These are phyloP conservation scores for Takifugu bimaculatus DNA, from an alignment of 2,113 vertebrate genomes.

Conservation along the genomic window DNA sequence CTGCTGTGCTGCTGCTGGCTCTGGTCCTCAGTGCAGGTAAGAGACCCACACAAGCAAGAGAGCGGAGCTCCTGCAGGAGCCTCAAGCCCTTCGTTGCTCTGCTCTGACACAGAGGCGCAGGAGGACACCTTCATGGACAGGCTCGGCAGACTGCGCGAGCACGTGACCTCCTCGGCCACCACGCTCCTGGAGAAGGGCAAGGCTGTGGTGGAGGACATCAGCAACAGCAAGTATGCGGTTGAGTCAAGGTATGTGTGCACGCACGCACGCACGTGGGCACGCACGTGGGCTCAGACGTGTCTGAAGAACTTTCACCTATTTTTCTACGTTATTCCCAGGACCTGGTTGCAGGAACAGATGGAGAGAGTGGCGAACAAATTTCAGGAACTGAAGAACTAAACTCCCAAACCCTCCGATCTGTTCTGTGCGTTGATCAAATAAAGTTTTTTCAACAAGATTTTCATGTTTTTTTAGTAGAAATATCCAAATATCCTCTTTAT, in stretches of 20 bases:
- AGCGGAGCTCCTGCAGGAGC: background rate
- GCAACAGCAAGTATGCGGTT: slow-evolving; percentile 27
- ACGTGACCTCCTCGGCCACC: slow-evolving; percentile 1
- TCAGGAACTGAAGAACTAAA: too few species aligned
- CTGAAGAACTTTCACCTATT: background rate
- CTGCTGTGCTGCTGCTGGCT: slow-evolving; percentile 72
- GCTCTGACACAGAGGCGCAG: slow-evolving; percentile 60
- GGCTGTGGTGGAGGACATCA: rapidly evolving
- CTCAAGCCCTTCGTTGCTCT: background rate
- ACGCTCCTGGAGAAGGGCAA: slow-evolving; percentile 34
- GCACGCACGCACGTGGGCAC: too few species aligned
- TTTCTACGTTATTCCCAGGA: slow-evolving; percentile 28
- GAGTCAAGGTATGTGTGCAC: slow-evolving; percentile 43
- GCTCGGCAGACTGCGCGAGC: slow-evolving; percentile 11
- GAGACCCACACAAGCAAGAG: background rate
- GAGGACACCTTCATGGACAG: slow-evolving; percentile 17
- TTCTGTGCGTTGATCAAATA: too few species aligned
- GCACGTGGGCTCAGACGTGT: background rate
- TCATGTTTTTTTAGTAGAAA: too few species aligned
- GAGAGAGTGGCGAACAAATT: too few species aligned
- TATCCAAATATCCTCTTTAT: too few species aligned
- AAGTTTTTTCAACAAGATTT: too few species aligned
- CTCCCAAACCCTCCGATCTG: too few species aligned
- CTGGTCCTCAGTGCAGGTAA: slow-evolving; percentile 70
- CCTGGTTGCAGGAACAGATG: slow-evolving; percentile 17